Base-by-base conservation (phyloP, 1,140 invertebrate genomes). In the Bombus polaris region DNA sequence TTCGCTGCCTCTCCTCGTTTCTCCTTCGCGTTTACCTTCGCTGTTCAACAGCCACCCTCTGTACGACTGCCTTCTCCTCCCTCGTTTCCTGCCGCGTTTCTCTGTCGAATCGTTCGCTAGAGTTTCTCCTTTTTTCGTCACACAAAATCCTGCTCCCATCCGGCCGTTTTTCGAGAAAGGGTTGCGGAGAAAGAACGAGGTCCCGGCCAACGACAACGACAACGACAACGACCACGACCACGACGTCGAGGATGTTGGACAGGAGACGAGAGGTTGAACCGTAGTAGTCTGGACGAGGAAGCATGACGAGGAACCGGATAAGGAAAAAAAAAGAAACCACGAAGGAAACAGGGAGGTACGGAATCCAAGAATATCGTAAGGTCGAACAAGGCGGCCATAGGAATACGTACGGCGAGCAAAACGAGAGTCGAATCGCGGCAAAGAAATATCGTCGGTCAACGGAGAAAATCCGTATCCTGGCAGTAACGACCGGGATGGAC, bases 381-480 rank as follows among this genome's bases (percentile, higher is more conserved):
- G 78, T 88, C 62, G 88, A 84, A 83, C 59, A 85, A 83, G 88
- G 70, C 78, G 75, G 78, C 22, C 65, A 53, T 80, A 80, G 57
- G 75, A 77, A 77, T 81, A 73, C 73, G 86, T 87, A 87, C 57
- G 81, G 15, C 32, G 76, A 81, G 77, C 77, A 75, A 85, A 86
- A 89, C 86, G 89, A 90, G 89, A 90, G 53, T 86, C 77, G 89
- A 90, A 90, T 88, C 89, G 83, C 87, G 88, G 92, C 92, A 93
- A 93, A 94, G 92, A 93, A 95, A 94, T 95, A 95, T 95, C 92
- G 92, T 91, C 91, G 94, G 94, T 95, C 95, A 95, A 94, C 92
- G 83, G 77, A 87, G 91, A 93, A 93, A 93, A 92, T 92, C 88
- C 94, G 94, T 93, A 95, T 95, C 94, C 95, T 94, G 94, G 92